A percentile compares a stretch with the other conserved stretches of the same genome.
These are phyloP conservation scores for Auanema sp. DNA, from an alignment of 2,888 invertebrate species.

Conservation along the genomic window DNA sequence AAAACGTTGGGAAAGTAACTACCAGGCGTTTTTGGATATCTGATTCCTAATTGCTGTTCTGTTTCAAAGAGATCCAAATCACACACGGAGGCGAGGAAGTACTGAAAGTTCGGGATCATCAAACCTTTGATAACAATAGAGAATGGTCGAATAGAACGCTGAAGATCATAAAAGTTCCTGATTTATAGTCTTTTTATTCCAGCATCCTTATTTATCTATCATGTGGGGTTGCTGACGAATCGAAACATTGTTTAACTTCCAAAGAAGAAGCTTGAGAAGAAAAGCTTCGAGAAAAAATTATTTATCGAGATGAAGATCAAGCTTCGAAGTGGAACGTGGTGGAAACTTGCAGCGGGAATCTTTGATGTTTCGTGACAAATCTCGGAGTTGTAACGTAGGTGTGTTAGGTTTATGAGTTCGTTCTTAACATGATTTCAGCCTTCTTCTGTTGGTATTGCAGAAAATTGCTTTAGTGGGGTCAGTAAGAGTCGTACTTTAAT, in stretches of 20 bases:
- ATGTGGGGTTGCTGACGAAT: too few species aligned
- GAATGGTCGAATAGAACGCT: neutral
- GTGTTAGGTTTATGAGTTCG: too few species aligned
- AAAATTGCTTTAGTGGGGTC: too few species aligned
- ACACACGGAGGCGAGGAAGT: conserved; percentile 18
- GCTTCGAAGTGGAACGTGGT: neutral
- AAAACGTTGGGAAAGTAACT: neutral
- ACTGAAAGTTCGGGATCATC: conserved; percentile 11
- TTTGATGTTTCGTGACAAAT: too few species aligned
- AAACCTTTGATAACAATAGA: neutral
- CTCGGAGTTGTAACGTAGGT: too few species aligned
- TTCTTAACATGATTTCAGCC: too few species aligned
- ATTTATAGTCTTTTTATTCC: neutral
- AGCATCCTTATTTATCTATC: too few species aligned
- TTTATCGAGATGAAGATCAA: conserved; percentile 2
- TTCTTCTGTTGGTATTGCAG: too few species aligned
- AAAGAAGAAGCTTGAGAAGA: neutral
- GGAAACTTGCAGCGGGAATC: too few species aligned
- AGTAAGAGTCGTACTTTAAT: too few species aligned
- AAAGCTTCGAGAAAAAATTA: neutral
- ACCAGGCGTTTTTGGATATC: conserved; percentile 16
- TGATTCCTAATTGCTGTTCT: conserved; percentile 11
- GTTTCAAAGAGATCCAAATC: conserved; percentile 7
- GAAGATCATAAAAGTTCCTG: neutral
- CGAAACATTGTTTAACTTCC: neutral